phyloP scores from a whole-genome alignment of 2,113 vertebrate species.

The Edolisoma coerulescens region DNA sequence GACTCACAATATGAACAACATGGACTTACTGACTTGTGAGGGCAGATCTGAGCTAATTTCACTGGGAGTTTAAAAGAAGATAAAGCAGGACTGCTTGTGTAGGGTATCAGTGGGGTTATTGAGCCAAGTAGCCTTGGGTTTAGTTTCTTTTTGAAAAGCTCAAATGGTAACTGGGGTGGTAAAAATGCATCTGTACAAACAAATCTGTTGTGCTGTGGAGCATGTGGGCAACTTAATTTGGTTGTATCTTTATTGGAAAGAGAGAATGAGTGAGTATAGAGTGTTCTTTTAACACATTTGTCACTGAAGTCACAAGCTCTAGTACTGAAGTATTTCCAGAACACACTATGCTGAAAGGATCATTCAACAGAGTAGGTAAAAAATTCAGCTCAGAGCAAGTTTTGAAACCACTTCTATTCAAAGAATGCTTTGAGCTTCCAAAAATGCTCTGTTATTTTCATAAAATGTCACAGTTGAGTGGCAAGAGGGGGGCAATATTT shows the following conservation, averaged over 20 bases:
- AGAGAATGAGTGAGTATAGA: background rate
- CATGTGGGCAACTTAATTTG: background rate
- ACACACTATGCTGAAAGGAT: background rate
- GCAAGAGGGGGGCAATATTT: background rate
- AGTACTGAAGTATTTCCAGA: background rate
- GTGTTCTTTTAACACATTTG: background rate
- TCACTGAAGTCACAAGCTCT: background rate
- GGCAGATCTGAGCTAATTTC: background rate
- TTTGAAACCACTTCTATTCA: constrained; percentile 20
- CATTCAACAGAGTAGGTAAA: background rate
- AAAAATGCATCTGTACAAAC: background rate
- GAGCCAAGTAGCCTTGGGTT: background rate
- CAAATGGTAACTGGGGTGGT: background rate
- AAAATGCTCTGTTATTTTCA: background rate
- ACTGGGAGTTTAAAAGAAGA: background rate
- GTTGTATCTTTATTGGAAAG: background rate
- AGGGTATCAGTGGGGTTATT: background rate
- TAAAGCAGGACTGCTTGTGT: background rate
- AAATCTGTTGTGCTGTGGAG: background rate
- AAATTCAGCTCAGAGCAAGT: background rate
- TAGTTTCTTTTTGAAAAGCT: background rate
- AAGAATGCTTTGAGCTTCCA: constrained; percentile 19
- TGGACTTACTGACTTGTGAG: background rate
- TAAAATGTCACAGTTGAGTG: background rate
- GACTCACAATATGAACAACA: background rate